Evolutionary conservation across 1,140 invertebrate species (phyloP).

Genomic region (Teleogryllus occipitalis): DNA sequence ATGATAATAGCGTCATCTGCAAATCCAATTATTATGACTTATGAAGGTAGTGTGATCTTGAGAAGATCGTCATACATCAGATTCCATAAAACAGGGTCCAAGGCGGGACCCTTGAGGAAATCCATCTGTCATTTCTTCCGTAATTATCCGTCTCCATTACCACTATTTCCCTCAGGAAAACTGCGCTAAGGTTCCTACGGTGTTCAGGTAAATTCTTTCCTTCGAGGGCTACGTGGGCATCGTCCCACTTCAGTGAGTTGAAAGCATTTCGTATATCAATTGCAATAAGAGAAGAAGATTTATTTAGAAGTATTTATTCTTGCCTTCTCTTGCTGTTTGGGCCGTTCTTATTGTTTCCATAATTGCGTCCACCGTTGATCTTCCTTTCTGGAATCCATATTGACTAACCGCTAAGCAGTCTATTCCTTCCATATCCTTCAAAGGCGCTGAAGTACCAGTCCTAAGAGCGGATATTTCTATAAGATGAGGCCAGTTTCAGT

Average conservation of each 20-base stretch:
- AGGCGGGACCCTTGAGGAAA: background rate
- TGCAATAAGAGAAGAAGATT: background rate
- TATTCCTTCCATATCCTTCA: no score
- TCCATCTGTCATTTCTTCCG: background rate
- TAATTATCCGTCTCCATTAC: background rate
- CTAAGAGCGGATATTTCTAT: no score
- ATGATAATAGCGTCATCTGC: background rate
- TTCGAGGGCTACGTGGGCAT: background rate
- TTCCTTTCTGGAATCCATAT: no score
- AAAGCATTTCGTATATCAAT: background rate
- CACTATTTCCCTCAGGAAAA: background rate
- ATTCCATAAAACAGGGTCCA: background rate
- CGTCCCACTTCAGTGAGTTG: background rate
- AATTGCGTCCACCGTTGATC: no score
- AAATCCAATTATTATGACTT: background rate
- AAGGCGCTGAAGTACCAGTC: no score
- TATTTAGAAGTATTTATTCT: no score
- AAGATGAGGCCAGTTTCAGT: no score
- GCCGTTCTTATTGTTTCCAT: no score
- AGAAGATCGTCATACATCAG: background rate
- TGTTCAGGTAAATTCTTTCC: background rate
- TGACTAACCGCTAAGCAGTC: no score
- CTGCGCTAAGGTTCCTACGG: background rate
- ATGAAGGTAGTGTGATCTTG: background rate
- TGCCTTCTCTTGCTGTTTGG: no score